These are phyloP conservation scores for Bombycilla garrulus DNA, from an alignment of 2,113 vertebrate species.

Conservation along the genomic window DNA sequence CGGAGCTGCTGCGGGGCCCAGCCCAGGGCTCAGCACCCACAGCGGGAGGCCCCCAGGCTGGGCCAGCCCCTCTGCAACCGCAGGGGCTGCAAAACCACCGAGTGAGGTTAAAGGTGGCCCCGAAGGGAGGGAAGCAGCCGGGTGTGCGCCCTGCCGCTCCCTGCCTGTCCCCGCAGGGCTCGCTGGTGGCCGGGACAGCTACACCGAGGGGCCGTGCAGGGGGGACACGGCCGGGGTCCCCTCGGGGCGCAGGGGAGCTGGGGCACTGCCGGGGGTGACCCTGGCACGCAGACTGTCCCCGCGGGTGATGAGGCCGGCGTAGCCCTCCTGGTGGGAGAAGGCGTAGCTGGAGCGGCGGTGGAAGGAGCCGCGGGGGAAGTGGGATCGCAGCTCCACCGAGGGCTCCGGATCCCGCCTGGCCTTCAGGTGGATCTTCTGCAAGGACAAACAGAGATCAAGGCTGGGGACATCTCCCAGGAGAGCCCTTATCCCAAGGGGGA, in stretches of 20 bases:
- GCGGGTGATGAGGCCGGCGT: slow-evolving; percentile 73
- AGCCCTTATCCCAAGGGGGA: neutral
- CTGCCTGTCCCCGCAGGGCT: neutral
- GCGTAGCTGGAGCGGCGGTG: slow-evolving; percentile 80
- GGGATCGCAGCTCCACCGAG: slow-evolving; percentile 55
- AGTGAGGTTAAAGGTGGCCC: accelerated
- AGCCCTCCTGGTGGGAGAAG: slow-evolving; percentile 81
- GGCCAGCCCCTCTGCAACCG: neutral
- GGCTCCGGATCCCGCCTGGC: neutral
- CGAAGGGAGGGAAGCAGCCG: neutral
- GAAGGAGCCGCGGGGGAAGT: slow-evolving; percentile 6
- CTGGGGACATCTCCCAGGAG: neutral
- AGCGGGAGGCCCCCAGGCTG: neutral
- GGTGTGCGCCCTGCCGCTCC: accelerated
- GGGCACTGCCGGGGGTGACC: neutral
- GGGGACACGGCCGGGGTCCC: accelerated
- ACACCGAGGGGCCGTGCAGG: accelerated
- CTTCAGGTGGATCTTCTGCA: slow-evolving; percentile 6
- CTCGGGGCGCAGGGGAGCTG: accelerated
- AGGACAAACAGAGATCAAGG: neutral
- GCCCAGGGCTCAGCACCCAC: neutral
- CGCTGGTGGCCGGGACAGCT: neutral
- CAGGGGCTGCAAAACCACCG: neutral
- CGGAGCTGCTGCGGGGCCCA: neutral
- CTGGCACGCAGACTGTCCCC: slow-evolving; percentile 58